Evolutionary conservation across 1,140 invertebrate species (phyloP).

Genomic region (Microplitis mediator): DNA sequence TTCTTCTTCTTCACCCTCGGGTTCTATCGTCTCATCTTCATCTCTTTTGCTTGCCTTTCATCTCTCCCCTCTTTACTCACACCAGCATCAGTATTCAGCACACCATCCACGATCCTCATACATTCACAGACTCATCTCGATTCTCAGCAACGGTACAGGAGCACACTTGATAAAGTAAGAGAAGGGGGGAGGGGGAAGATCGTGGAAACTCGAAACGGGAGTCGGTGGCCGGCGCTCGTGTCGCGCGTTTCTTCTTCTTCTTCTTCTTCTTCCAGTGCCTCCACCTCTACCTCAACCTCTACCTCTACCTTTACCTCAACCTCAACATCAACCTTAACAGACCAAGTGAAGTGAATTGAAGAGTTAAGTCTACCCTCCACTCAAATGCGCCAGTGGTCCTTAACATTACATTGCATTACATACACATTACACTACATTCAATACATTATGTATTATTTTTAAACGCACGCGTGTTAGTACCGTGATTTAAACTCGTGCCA

Average conservation of each 20-base stretch:
- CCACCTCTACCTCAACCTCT: no score
- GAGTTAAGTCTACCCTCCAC: not conserved
- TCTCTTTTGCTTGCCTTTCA: no score
- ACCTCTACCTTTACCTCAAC: no score
- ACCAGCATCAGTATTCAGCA: no score
- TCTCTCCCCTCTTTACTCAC: not conserved
- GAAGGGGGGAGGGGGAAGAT: not conserved
- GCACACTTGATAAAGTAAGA: not conserved
- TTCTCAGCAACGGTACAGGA: not conserved
- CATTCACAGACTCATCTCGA: no score
- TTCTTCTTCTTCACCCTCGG: no score
- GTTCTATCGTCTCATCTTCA: not conserved
- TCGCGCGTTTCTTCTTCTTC: conserved; percentile 6
- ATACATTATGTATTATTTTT: no score
- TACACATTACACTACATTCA: no score
- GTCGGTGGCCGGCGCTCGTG: conserved; percentile 22
- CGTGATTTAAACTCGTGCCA: no score
- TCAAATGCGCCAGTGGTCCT: conserved; percentile 6
- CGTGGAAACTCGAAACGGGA: conserved; percentile 18
- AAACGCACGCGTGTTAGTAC: not conserved
- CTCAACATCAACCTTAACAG: no score
- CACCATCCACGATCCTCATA: not conserved
- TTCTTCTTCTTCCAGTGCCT: no score
- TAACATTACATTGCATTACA: not conserved
- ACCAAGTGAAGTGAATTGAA: no score